Conservation (phyloP, 2,797 vertebrate genomes). For the Semaprochilodus insignis region DNA sequence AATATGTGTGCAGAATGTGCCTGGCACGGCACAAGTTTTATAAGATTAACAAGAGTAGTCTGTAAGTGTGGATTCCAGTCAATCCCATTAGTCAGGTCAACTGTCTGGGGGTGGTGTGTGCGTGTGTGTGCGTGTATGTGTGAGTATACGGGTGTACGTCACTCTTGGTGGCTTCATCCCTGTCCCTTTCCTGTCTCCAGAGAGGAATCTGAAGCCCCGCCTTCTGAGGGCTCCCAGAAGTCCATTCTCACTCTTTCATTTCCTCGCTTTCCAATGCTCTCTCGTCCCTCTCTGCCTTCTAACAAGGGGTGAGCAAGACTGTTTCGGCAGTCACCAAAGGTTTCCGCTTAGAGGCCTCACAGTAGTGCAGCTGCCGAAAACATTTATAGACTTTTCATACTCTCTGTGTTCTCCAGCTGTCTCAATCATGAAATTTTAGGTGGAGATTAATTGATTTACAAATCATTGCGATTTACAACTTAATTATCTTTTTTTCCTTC, state of each 20-base stretch:
- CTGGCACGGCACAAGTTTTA: conserved; percentile 97
- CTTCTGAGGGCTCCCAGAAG: conserved; percentile 89
- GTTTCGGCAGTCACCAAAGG: conserved; percentile 60
- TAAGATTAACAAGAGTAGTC: conserved; percentile 92
- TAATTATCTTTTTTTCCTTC: too few relatives aligned
- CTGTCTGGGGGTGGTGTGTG: conserved; percentile 58
- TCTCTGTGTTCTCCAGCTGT: not conserved
- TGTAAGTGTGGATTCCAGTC: conserved; percentile 86
- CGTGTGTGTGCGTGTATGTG: conserved; percentile 58
- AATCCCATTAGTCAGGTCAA: conserved; percentile 48
- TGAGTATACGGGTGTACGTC: conserved; percentile 54
- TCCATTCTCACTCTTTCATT: conserved; percentile 90
- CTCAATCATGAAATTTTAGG: too few relatives aligned
- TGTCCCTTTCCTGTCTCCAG: conserved; percentile 81
- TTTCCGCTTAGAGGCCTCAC: conserved; percentile 7
- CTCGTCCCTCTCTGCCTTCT: conserved; percentile 87
- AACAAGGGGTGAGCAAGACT: conserved; percentile 88
- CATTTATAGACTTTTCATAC: conserved; percentile 23
- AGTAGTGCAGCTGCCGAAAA: not conserved
- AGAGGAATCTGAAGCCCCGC: conserved; percentile 84
- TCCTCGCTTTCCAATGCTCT: conserved; percentile 92
- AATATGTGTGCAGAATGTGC: conserved; percentile 98
- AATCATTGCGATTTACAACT: too few relatives aligned
- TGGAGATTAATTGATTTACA: too few relatives aligned
- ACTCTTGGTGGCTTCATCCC: conserved; percentile 63